A percentile compares a stretch with the other conserved stretches of the same genome.
These are phyloP conservation scores for Serrognathus titanus DNA, from an alignment of 2,888 invertebrate genomes.

Conservation along the genomic window DNA sequence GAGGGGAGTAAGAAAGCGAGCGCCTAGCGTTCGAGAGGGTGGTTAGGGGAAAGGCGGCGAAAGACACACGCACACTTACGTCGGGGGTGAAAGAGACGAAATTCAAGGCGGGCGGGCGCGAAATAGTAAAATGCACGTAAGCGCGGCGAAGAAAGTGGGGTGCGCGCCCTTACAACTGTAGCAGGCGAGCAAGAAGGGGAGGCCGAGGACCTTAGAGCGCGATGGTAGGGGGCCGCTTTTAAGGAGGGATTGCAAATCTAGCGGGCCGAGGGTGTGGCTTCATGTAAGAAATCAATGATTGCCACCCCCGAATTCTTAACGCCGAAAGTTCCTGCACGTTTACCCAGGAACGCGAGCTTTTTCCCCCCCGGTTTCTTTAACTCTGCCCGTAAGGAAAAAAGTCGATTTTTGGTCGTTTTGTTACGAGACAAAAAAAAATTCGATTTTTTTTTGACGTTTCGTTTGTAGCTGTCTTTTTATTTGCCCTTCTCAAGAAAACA, in stretches of 20 bases:
- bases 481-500: no score
- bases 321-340: conserved; percentile 4
- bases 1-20: conserved; percentile 4
- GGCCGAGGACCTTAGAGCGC: conserved; percentile 20
- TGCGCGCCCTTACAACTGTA: conserved; percentile 19
- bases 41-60: conserved; percentile 1
- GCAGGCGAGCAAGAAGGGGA: conserved; percentile 21
- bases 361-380: no score
- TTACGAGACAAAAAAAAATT: no score
- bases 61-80: conserved; percentile 18
- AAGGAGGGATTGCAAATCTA: conserved; percentile 36
- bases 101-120: conserved; percentile 15
- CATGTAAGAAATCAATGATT: conserved; percentile 46
- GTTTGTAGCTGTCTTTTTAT: no score
- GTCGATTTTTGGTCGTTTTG: no score
- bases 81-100: conserved; percentile 20
- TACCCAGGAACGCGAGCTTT: not conserved
- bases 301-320: conserved; percentile 25
- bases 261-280: conserved; percentile 39
- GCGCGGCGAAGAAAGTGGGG: conserved; percentile 19
- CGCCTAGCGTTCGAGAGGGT: conserved; percentile 2
- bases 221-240: conserved; percentile 29
- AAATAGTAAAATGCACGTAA: conserved; percentile 24
- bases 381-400: no score
- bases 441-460: no score